phyloP scores from a whole-genome alignment of 1,140 invertebrate species.

The Hyposmocoma kahamanoa region DNA sequence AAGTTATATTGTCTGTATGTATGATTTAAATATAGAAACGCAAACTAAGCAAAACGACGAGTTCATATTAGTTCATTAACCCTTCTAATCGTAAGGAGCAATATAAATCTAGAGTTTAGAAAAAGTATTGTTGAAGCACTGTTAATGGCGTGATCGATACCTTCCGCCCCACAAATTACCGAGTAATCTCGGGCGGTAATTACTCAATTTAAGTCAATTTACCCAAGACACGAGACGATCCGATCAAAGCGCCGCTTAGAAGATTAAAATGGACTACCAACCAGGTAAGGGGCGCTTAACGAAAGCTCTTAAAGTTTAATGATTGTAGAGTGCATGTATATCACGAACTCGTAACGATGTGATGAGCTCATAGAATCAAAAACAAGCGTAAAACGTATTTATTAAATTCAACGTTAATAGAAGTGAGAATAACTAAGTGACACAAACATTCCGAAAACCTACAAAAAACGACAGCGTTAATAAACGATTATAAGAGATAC shows the following conservation, averaged over 20 bases:
- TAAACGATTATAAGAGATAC: not conserved
- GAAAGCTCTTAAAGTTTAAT: conserved; percentile 13
- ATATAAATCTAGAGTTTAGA: no score
- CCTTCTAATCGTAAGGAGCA: no score
- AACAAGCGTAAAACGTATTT: no score
- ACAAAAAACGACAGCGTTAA: not conserved
- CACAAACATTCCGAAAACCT: not conserved
- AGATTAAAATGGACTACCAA: conserved; percentile 21
- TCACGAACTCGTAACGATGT: no score
- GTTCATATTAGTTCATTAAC: no score
- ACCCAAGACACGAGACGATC: conserved; percentile 35
- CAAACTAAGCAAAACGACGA: no score
- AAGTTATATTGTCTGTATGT: no score
- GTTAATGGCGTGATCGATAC: conserved; percentile 37
- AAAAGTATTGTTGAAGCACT: no score
- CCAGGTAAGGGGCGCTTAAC: conserved; percentile 18
- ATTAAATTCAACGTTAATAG: no score
- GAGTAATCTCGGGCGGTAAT: conserved; percentile 52
- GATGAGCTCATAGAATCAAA: no score
- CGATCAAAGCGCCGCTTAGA: conserved; percentile 33
- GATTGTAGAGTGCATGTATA: no score
- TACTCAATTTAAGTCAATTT: conserved; percentile 63
- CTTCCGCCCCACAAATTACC: conserved; percentile 41
- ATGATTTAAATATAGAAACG: no score
- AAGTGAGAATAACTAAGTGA: conserved; percentile 6